A percentile compares a stretch with the other conserved stretches of the same genome.
These are phyloP conservation scores for Tridacna gigas DNA, from an alignment of 2,888 invertebrate genomes.

Conservation along the genomic window DNA sequence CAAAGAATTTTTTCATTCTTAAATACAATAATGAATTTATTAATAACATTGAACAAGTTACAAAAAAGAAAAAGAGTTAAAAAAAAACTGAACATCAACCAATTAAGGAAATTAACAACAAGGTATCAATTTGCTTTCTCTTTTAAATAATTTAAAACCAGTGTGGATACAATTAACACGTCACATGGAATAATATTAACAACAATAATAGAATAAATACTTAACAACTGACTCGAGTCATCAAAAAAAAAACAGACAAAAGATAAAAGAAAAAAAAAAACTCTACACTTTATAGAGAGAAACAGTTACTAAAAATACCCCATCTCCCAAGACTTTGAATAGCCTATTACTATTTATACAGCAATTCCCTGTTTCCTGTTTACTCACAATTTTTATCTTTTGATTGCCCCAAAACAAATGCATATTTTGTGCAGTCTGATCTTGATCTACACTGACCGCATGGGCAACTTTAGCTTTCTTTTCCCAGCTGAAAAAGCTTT, in stretches of 20 bases:
- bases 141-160: constrained; percentile 28
- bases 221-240: constrained; percentile 38
- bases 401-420: too few relatives aligned
- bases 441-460: too few relatives aligned
- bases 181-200: constrained; percentile 60
- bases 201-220: constrained; percentile 60
- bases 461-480: too few relatives aligned
- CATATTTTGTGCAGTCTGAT: too few relatives aligned
- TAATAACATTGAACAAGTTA: constrained; percentile 26
- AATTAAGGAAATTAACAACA: constrained; percentile 19
- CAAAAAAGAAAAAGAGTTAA: constrained; percentile 3
- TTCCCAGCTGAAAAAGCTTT: background rate
- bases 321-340: background rate
- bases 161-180: constrained; percentile 24
- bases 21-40: constrained; percentile 34
- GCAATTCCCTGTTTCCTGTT: background rate
- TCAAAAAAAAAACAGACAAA: constrained; percentile 22
- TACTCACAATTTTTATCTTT: too few relatives aligned
- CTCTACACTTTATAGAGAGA: constrained; percentile 4
- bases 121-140: constrained; percentile 13
- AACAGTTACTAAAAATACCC: constrained; percentile 19
- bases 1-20: constrained; percentile 18
- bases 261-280: constrained; percentile 5
- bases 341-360: background rate
- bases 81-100: constrained; percentile 35